Evolutionary conservation across 2,113 vertebrate species (phyloP).

Genomic region (Erythrocercus mccallii): DNA sequence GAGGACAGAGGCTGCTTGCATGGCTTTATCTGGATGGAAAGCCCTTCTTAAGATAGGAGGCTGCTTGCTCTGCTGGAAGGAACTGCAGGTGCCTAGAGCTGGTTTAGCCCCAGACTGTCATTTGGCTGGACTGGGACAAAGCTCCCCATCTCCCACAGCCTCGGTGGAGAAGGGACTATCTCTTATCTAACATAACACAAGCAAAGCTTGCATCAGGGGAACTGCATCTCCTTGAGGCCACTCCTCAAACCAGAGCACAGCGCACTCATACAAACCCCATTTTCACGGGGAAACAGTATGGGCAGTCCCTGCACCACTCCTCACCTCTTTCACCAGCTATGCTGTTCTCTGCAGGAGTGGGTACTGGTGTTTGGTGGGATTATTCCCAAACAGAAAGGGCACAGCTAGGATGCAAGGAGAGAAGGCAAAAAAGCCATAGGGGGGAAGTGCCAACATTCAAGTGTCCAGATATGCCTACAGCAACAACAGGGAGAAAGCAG

Average conservation of each 20-base stretch:
- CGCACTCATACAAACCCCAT: background rate
- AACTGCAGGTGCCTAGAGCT: background rate
- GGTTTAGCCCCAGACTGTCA: background rate
- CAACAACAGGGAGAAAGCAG: background rate
- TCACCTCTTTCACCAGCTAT: background rate
- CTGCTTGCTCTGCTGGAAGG: background rate
- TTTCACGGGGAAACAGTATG: background rate
- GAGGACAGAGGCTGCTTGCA: background rate
- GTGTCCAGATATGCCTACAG: background rate
- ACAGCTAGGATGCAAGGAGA: background rate
- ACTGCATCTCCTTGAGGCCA: background rate
- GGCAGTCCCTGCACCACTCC: background rate
- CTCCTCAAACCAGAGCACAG: background rate
- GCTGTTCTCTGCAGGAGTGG: background rate
- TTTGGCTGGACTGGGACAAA: background rate
- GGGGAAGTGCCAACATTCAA: background rate
- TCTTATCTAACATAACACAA: accelerated
- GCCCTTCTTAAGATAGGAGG: background rate
- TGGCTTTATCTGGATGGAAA: constrained; percentile 25
- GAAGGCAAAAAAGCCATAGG: background rate
- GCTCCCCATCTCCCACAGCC: background rate
- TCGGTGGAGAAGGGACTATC: background rate
- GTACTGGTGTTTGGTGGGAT: background rate
- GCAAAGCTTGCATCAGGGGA: background rate
- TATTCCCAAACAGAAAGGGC: background rate